A percentile compares a stretch with the other conserved stretches of the same genome.
These are phyloP conservation scores for Tenodera sinensis DNA, from an alignment of 2,888 invertebrate species.

Conservation along the genomic window DNA sequence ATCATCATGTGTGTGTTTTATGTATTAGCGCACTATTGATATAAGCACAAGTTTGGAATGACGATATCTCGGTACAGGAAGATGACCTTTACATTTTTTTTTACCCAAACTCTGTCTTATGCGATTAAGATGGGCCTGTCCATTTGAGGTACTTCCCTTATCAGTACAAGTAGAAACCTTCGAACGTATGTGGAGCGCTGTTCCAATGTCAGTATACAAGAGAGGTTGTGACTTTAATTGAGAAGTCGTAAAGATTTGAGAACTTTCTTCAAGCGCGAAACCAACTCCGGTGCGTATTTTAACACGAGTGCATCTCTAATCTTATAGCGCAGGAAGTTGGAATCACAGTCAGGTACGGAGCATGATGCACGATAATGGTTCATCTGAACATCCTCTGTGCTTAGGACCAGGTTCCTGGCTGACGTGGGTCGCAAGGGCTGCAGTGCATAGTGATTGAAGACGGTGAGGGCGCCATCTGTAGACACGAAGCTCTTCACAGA, in stretches of 20 bases:
- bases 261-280: background rate
- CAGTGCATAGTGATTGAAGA: constrained; percentile 73
- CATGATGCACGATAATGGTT: constrained; percentile 62
- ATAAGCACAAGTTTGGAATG: too few species aligned
- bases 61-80: too few species aligned
- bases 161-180: too few species aligned
- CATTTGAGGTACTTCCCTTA: too few species aligned
- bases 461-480: constrained; percentile 61
- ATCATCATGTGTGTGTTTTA: too few species aligned
- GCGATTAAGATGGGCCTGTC: too few species aligned
- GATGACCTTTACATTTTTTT: too few species aligned
- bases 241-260: background rate
- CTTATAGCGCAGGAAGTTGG: constrained; percentile 7
- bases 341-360: constrained; percentile 17
- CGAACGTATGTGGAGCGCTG: too few species aligned
- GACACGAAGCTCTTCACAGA: constrained; percentile 70
- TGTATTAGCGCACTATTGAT: too few species aligned
- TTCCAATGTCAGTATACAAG: too few species aligned
- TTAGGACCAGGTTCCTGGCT: constrained; percentile 55
- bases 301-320: background rate
- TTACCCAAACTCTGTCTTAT: too few species aligned
- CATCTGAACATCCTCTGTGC: constrained; percentile 57
- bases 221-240: background rate
- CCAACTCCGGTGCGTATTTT: background rate
- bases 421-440: constrained; percentile 54